These are phyloP conservation scores for Laterallus jamaicensis DNA, from an alignment of 2,113 vertebrate species.

Conservation along the genomic window DNA sequence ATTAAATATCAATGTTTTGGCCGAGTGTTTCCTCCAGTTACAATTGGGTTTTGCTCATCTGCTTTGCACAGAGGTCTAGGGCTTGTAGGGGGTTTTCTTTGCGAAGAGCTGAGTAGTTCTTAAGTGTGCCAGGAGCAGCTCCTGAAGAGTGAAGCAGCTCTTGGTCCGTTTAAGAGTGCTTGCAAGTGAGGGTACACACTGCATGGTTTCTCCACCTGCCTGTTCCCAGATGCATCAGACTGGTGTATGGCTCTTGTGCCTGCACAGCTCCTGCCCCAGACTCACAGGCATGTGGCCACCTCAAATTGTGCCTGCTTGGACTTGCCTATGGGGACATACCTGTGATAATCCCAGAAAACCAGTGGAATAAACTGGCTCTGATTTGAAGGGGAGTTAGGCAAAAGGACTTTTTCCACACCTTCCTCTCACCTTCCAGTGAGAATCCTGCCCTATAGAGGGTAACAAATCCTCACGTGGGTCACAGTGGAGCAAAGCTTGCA, in stretches of 20 bases:
- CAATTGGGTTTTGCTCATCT: background rate
- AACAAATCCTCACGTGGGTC: fast-evolving
- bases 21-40: background rate
- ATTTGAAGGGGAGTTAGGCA: background rate
- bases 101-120: background rate
- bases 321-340: background rate
- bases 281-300: background rate
- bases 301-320: background rate
- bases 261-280: background rate
- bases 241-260: background rate
- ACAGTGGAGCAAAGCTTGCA: background rate
- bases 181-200: too few species aligned
- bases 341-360: background rate
- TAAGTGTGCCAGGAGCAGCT: too few species aligned
- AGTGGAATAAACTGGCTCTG: background rate
- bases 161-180: background rate
- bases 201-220: background rate
- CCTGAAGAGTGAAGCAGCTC: background rate
- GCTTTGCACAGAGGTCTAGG: background rate
- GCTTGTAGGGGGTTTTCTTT: background rate
- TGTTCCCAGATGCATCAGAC: fast-evolving
- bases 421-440: background rate
- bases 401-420: background rate
- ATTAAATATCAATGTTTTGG: background rate
- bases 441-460: background rate